Evolutionary conservation across 2,888 invertebrate genomes (phyloP).

Genomic region (Tridacna crocea): DNA sequence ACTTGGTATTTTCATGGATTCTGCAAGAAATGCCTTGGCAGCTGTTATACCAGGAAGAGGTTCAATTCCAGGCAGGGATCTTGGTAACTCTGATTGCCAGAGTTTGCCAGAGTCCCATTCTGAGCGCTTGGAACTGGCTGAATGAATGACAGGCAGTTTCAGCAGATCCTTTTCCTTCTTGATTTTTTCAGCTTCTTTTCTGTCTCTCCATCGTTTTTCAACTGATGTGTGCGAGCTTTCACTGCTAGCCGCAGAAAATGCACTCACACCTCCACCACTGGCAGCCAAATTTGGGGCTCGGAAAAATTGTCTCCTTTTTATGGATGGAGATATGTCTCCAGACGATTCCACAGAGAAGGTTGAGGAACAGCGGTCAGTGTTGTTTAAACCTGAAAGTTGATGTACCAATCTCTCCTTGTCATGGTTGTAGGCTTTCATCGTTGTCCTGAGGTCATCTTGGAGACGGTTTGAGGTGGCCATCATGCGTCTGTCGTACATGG

Average conservation of each 20-base stretch:
- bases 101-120: conserved; percentile 71
- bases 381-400: conserved; percentile 63
- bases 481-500: conserved; percentile 65
- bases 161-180: conserved; percentile 62
- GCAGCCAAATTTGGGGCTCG: conserved; percentile 65
- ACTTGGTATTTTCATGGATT: conserved; percentile 66
- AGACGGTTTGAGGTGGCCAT: conserved; percentile 65
- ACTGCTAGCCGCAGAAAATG: conserved; percentile 14
- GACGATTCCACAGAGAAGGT: conserved; percentile 44
- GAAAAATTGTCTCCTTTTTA: conserved; percentile 49
- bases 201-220: conserved; percentile 48
- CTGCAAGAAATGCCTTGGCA: conserved; percentile 58
- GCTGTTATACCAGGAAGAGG: conserved; percentile 63
- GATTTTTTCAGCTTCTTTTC: conserved; percentile 50
- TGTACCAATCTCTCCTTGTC: conserved; percentile 66
- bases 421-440: conserved; percentile 66
- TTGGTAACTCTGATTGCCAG: conserved; percentile 29
- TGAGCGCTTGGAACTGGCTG: conserved; percentile 48
- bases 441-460: conserved; percentile 66
- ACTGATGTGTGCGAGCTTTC: conserved; percentile 15
- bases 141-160: conserved; percentile 64
- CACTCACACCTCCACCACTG: conserved; percentile 23
- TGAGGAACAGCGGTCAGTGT: conserved; percentile 41
- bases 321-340: conserved; percentile 30
- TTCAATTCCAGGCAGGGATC: conserved; percentile 39